Base-by-base conservation (phyloP, 2,888 invertebrate genomes). In the Exocentrus adspersus region DNA sequence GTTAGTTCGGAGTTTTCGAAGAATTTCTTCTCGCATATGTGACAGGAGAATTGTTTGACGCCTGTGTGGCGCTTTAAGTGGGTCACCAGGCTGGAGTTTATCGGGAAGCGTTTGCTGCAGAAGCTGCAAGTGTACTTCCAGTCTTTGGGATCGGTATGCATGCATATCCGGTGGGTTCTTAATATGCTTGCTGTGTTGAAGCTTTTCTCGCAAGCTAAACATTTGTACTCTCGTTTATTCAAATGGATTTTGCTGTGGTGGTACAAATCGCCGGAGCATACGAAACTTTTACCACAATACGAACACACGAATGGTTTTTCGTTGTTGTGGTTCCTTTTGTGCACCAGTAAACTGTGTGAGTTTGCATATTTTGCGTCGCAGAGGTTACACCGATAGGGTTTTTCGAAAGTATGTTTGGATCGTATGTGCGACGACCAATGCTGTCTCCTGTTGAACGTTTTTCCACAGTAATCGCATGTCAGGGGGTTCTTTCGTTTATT, bases 21-120 rank as follows among this genome's bases (percentile, higher is more conserved):
- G 56, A 76, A 78, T 21, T 83, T 81, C 72, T 86, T 87, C 0
- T 69, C 69, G 45, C 78, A 78, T 16, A 77, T 69, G 28, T 75
- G 71, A 53, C 78, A 78, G 6, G 70, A 54, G 51, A 72, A 74
- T 30, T 77, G 74, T 59, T 74, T 77, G 81, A 85, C 10, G 79
- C 77, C 77, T 1, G 61, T 62, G 51, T 78, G 77, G 19, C 77
- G 60, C 61, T 72, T 72, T 50, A 72, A 58, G 50, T 77, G 77
- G n/a, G 70, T 66, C 10, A 69, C 68, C 41, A 75, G 64, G 48
- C 75, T 73, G 6, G 76, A 75, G 56, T 74, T 76, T 37, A 77
- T 73, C 3, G 77, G 77, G 64, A 77, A 77, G n/a, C 72, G 59
- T 59, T 72, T 69, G 16, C 70, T 62, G 58, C 77, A 77, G 10